Evolutionary conservation across 2,797 vertebrate species (phyloP), one percentile per base, ranked within the genome.

Genomic region (Amazonetta brasiliensis): DNA sequence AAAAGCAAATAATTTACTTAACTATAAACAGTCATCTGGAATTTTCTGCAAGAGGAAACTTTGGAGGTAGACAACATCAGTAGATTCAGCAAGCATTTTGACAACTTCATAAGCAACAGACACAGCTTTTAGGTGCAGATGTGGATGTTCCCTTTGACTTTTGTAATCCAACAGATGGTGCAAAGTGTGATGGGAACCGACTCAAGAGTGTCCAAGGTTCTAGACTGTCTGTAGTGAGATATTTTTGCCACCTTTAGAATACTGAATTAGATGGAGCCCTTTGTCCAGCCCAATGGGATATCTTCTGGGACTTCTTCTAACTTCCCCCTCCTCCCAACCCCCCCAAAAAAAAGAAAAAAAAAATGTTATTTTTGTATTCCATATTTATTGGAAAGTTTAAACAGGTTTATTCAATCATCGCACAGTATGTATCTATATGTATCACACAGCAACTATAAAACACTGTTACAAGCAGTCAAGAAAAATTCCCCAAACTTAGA

Each of bases 101-200:
- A 30, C 13, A 44, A 28, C 4, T n/a, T 43, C 4, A 44, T 8
- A 7, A 26, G 68, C 31, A 77, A 15, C 6, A 44, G 15, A 7
- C 4, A 8, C 25, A 74, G 7, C 4, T 28, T 72, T 8, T 46
- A 52, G 87, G 39, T 78, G 41, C 5, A 67, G 33, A 41, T 58
- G 35, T 20, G 10, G 21, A 60, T 14, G 1, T n/a, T 3, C 6
- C 12, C 6, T 48, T 22, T 23, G 9, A 62, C 5, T 33, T 73
- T 87, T 69, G 50, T 66, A 0, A 0, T 33, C 62, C 37, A 83
- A 2, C 5, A 60, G 11, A 30, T 5, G 50, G 26, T 5, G 10
- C 54, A 82, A 54, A 35, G 5, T 67, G 23, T 74, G 28, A 59
- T 63, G 31, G 30, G 19, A 90, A 80, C 0, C 2, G 44, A 16